Evolutionary conservation across 2,113 vertebrate genomes (phyloP), one percentile per base, ranked within the genome.

Genomic region (Bostrychus sinensis): DNA sequence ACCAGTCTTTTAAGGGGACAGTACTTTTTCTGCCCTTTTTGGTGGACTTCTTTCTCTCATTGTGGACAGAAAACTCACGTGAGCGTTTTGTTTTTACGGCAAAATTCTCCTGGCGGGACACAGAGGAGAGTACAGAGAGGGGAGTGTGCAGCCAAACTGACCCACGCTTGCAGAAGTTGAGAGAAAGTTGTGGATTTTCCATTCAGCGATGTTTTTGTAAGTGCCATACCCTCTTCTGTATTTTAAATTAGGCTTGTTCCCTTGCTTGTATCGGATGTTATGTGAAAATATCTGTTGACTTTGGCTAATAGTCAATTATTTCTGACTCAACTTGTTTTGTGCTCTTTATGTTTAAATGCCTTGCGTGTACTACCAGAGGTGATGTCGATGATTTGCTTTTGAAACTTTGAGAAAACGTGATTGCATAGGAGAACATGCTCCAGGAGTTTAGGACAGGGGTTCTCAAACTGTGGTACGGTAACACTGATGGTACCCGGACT

Each of bases 141-240:
- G 25, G 71, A 34, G 56, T 63, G 73, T 84, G 81, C 81, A 84
- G 83, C 78, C 74, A 77, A 66, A 56, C 70, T 54, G 59, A 66
- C 63, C 56, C 71, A 64, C 56, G 16, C 68, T 72, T 60, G 42
- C 45, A 80, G 62, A 70, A 78, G 43, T n/a, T 77, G 73, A 63
- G 65, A 71, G 71, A 19, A 56, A 34, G 67, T 36, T 43, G 59
- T 81, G 70, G 83, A 79, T 83, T 79, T 85, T 82, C 70, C 63
- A 26, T 64, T 70, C 78, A 70, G 56, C 66, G 1, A 89, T 91
- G 89, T 67, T 69, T 74, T 58, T 78, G 89, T 91, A 87, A 91
- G 89, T 90, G 81, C 81, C 77, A 72, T 25, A 30, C 65, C 23
- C 10, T 65, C 50, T 65, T 74, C 39, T 73, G 67, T 22, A 32